A percentile compares a stretch with the other conserved stretches of the same genome.
phyloP scores from a whole-genome alignment of 2,797 vertebrate genomes.

The Macropus fuliginosus region DNA sequence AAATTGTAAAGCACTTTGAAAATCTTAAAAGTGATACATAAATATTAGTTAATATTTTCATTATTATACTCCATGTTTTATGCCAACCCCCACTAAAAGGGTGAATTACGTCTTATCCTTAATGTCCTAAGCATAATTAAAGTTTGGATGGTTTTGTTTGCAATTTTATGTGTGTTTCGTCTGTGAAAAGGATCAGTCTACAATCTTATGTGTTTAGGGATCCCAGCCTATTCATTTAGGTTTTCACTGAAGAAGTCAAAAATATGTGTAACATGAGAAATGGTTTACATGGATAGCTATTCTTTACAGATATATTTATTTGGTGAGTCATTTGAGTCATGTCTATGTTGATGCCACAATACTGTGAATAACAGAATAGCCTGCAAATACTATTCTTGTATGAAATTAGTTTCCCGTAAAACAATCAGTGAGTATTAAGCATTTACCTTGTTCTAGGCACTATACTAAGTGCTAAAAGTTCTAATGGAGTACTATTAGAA shows the following conservation, averaged over 20 bases:
- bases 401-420: background rate
- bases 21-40: background rate
- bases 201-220: background rate
- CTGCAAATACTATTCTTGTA: background rate
- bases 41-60: background rate
- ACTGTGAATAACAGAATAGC: background rate
- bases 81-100: background rate
- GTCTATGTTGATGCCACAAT: background rate
- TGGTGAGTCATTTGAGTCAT: background rate
- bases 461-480: background rate
- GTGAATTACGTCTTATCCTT: background rate
- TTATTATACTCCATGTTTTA: background rate
- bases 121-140: background rate
- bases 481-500: constrained; percentile 7
- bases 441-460: background rate
- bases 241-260: background rate
- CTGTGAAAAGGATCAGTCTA: background rate
- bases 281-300: background rate
- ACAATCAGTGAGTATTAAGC: background rate
- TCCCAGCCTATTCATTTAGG: background rate
- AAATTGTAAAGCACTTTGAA: background rate
- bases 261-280: background rate
- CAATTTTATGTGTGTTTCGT: background rate
- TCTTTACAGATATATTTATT: background rate
- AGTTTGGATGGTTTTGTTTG: background rate